Percentiles rank a stretch among this genome's conserved stretches.
Evolutionary conservation across 2,888 invertebrate species (phyloP).

Genomic region (Lasius fuliginosus): DNA sequence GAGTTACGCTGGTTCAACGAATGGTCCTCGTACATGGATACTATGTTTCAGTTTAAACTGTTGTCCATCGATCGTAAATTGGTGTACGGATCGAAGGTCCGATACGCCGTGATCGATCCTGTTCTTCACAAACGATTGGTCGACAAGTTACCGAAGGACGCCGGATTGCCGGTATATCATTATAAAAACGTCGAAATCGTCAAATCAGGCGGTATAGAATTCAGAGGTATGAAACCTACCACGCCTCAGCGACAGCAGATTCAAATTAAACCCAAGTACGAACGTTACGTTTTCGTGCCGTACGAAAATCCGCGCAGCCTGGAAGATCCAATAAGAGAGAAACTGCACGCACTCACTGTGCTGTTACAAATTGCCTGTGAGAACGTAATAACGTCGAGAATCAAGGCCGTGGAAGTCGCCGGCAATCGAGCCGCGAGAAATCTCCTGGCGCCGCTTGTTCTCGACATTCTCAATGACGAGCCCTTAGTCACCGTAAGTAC

Average conservation of each 20-base stretch:
- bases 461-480: constrained; percentile 91
- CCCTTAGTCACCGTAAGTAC: constrained; percentile 88
- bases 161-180: constrained; percentile 89
- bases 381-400: constrained; percentile 90
- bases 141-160: constrained; percentile 82
- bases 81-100: constrained; percentile 93
- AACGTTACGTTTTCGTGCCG: constrained; percentile 94
- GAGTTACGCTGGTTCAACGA: constrained; percentile 94
- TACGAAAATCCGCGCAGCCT: constrained; percentile 88
- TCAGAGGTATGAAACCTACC: constrained; percentile 96
- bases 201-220: constrained; percentile 94
- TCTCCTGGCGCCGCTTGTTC: constrained; percentile 89
- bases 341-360: constrained; percentile 90
- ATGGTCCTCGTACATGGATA: constrained; percentile 98
- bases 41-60: constrained; percentile 97
- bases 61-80: constrained; percentile 92
- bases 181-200: constrained; percentile 91
- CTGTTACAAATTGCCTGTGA: constrained; percentile 92
- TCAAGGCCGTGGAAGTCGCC: constrained; percentile 92
- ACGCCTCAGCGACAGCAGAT: constrained; percentile 94
- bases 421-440: constrained; percentile 90
- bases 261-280: constrained; percentile 93
- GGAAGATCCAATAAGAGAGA: constrained; percentile 89
- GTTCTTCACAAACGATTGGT: constrained; percentile 88
- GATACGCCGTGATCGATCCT: constrained; percentile 94